phyloP scores from a whole-genome alignment of 2,888 invertebrate genomes.

The Stenoptilia bipunctidactyla region DNA sequence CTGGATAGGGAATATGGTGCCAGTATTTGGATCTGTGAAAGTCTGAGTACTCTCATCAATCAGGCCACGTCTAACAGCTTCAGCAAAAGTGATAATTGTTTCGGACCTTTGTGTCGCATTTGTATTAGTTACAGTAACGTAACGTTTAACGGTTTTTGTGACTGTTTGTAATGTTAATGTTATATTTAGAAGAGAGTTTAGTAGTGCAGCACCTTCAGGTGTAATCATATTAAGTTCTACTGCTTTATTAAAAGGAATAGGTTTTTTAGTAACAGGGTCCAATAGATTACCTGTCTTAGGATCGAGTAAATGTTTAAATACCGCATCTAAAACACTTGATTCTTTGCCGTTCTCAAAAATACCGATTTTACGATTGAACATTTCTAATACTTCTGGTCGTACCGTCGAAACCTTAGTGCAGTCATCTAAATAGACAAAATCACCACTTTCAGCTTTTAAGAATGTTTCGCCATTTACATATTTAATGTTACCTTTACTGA shows the following conservation, averaged over 20 bases:
- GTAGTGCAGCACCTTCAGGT: conserved; percentile 87
- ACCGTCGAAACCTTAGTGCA: conserved; percentile 84
- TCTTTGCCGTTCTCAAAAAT: conserved; percentile 82
- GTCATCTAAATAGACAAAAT: conserved; percentile 82
- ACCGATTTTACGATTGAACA: conserved; percentile 86
- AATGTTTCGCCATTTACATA: conserved; percentile 80
- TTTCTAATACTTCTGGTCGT: conserved; percentile 87
- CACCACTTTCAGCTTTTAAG: conserved; percentile 80
- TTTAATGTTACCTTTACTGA: conserved; percentile 82
- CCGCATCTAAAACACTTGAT: conserved; percentile 88
- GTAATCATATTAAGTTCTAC: conserved; percentile 88
- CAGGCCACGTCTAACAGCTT: conserved; percentile 82
- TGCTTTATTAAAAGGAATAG: conserved; percentile 87
- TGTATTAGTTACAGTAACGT: conserved; percentile 81
- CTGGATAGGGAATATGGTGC: conserved; percentile 79
- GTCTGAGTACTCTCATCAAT: conserved; percentile 84
- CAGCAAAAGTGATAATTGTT: conserved; percentile 79
- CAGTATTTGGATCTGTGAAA: conserved; percentile 82
- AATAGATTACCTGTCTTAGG: conserved; percentile 89
- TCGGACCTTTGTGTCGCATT: conserved; percentile 70
- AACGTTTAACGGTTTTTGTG: conserved; percentile 85
- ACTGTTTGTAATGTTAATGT: conserved; percentile 90
- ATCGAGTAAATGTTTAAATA: conserved; percentile 87
- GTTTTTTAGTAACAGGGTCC: conserved; percentile 78
- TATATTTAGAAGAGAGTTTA: conserved; percentile 88